A percentile compares a stretch with the other conserved stretches of the same genome.
Evolutionary conservation across 2,888 invertebrate species (phyloP).

Genomic region (Anorthoa munda): DNA sequence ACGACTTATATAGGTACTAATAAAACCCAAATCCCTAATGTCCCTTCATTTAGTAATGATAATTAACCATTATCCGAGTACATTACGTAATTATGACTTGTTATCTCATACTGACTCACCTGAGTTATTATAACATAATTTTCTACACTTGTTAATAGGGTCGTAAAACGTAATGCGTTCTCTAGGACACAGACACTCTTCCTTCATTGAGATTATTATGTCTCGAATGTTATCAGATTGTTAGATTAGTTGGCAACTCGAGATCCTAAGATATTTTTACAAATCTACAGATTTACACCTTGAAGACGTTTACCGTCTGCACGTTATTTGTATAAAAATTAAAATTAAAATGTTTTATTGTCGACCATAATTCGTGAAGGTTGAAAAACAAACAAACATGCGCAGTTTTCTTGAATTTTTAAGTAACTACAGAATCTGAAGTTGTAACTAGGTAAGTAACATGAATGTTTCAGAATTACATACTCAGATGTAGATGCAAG

Average conservation of each 20-base stretch:
- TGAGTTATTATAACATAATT: constrained; percentile 16
- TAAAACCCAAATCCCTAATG: constrained; percentile 33
- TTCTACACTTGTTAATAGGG: constrained; percentile 13
- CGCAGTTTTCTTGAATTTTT: background rate
- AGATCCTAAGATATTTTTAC: background rate
- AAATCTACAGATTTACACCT: constrained; percentile 11
- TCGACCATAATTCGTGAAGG: constrained; percentile 16
- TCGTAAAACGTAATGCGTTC: constrained; percentile 34
- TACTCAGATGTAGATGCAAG: background rate
- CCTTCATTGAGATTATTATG: constrained; percentile 12
- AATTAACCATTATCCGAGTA: constrained; percentile 32
- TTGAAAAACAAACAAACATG: background rate
- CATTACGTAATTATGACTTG: constrained; percentile 39
- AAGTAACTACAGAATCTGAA: background rate
- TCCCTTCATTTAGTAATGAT: constrained; percentile 20
- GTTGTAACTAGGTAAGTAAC: background rate
- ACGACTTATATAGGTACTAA: constrained; percentile 31
- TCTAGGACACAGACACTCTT: constrained; percentile 32
- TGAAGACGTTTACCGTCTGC: background rate
- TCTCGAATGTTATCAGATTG: constrained; percentile 28
- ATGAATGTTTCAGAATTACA: background rate
- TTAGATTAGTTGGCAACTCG: constrained; percentile 16
- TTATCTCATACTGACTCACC: constrained; percentile 43
- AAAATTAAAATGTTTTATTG: constrained; percentile 9
- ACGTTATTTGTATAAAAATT: constrained; percentile 22